These are phyloP conservation scores for Teinopalpus imperialis DNA, from an alignment of 2,888 invertebrate species.

Conservation along the genomic window DNA sequence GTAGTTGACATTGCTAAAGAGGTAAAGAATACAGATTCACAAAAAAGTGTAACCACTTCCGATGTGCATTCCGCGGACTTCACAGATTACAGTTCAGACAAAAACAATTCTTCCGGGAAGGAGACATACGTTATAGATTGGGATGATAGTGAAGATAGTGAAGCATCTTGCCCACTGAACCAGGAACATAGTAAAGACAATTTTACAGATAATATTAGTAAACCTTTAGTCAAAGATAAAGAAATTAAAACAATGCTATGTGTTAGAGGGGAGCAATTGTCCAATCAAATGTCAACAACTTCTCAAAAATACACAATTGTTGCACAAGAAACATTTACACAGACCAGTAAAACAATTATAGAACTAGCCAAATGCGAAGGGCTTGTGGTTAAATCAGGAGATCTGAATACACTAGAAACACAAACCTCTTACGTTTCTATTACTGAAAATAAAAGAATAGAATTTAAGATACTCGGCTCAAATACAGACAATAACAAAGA, in stretches of 20 bases:
- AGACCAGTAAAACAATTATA: slow-evolving; percentile 82
- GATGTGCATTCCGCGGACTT: slow-evolving; percentile 64
- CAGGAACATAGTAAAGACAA: slow-evolving; percentile 40
- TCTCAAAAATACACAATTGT: slow-evolving; percentile 41
- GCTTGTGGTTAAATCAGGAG: slow-evolving; percentile 28
- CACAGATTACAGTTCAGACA: slow-evolving; percentile 65
- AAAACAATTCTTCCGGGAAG: slow-evolving; percentile 63
- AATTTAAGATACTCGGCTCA: slow-evolving; percentile 45
- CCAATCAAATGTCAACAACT: slow-evolving; percentile 32
- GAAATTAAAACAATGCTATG: slow-evolving; percentile 34
- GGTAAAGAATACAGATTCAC: slow-evolving; percentile 62
- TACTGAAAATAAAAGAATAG: slow-evolving; percentile 53
- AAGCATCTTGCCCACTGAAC: slow-evolving; percentile 42
- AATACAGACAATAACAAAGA: slow-evolving; percentile 6
- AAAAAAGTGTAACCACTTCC: slow-evolving; percentile 68
- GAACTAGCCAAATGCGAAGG: slow-evolving; percentile 66
- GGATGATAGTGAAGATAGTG: slow-evolving; percentile 61
- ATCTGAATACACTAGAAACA: slow-evolving; percentile 54
- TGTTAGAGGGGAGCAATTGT: slow-evolving; percentile 30
- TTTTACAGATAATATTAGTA: slow-evolving; percentile 32
- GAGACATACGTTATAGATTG: slow-evolving; percentile 66
- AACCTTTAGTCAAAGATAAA: slow-evolving; percentile 29
- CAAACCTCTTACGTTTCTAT: slow-evolving; percentile 68
- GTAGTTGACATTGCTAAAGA: slow-evolving; percentile 63
- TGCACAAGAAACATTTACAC: slow-evolving; percentile 71